These are phyloP conservation scores for Terrapene triunguis DNA, from an alignment of 2,113 vertebrate genomes.

Conservation along the genomic window DNA sequence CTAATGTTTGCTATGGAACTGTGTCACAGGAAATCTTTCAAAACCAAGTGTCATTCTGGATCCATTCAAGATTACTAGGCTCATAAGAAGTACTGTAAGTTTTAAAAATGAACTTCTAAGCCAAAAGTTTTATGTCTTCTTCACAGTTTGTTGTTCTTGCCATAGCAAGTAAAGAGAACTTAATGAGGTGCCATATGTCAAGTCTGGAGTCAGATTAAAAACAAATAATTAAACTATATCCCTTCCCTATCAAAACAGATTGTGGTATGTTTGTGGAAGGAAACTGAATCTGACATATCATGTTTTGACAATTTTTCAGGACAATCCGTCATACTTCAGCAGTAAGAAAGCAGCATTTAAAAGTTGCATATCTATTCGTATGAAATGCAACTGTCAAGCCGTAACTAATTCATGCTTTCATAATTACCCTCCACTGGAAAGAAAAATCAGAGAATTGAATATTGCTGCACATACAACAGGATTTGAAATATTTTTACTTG, in stretches of 20 bases:
- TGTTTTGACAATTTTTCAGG: slow-evolving; percentile 67
- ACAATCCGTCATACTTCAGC: slow-evolving; percentile 44
- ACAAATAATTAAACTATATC: slow-evolving; percentile 78
- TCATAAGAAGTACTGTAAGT: slow-evolving; percentile 10
- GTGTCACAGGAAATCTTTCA: background rate
- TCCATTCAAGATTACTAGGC: background rate
- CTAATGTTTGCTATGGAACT: background rate
- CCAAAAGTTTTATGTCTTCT: slow-evolving; percentile 58
- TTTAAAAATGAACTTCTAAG: slow-evolving; percentile 54
- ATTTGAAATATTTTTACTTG: background rate
- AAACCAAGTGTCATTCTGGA: background rate
- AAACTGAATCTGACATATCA: slow-evolving; percentile 64
- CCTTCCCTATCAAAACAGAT: slow-evolving; percentile 74
- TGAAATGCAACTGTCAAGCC: slow-evolving; percentile 32
- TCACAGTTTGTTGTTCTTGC: slow-evolving; percentile 68
- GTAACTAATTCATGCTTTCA: slow-evolving; percentile 22
- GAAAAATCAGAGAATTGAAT: background rate
- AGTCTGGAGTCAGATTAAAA: slow-evolving; percentile 77
- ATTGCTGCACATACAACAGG: slow-evolving; percentile 2
- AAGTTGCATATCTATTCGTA: slow-evolving; percentile 31
- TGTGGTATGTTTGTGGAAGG: slow-evolving; percentile 70
- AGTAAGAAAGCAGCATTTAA: slow-evolving; percentile 30
- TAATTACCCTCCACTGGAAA: background rate
- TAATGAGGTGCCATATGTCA: slow-evolving; percentile 76
- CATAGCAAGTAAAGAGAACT: slow-evolving; percentile 62